Conservation (phyloP, 1,140 invertebrate species). For the Acromyrmex heyeri region DNA sequence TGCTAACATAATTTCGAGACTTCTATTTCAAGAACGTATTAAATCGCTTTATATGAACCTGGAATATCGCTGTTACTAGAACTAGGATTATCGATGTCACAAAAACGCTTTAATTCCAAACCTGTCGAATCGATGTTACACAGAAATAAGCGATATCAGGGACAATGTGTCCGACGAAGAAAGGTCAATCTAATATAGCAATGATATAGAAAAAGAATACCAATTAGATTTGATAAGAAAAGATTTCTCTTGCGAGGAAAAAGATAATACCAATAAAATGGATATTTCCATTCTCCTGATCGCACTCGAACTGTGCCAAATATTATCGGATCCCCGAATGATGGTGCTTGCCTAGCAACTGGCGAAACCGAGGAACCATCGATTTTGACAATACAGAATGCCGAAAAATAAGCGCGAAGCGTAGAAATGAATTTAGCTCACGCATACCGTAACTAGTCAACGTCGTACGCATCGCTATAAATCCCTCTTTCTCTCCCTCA, state of each 20-base stretch:
- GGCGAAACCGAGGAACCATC: neutral
- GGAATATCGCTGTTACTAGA: neutral
- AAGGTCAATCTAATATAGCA: constrained; percentile 43
- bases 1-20: neutral
- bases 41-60: neutral
- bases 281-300: constrained; percentile 29
- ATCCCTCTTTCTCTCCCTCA: constrained; percentile 1
- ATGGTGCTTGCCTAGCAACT: constrained; percentile 4
- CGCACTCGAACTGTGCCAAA: neutral
- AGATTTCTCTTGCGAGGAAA: constrained; percentile 1
- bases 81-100: neutral
- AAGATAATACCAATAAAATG: constrained; percentile 15
- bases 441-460: constrained; percentile 53
- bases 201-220: neutral
- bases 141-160: constrained; percentile 41
- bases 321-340: constrained; percentile 14
- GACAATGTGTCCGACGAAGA: constrained; percentile 12
- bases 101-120: constrained; percentile 28
- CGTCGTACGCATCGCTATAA: constrained; percentile 31
- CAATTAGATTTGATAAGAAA: neutral
- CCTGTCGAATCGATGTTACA: constrained; percentile 2
- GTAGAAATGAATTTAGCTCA: constrained; percentile 48
- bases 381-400: constrained; percentile 25
- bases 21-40: neutral
- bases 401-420: constrained; percentile 12